Base-by-base conservation (phyloP, 2,797 vertebrate species). In the Pseudotriccus pelzelni region DNA sequence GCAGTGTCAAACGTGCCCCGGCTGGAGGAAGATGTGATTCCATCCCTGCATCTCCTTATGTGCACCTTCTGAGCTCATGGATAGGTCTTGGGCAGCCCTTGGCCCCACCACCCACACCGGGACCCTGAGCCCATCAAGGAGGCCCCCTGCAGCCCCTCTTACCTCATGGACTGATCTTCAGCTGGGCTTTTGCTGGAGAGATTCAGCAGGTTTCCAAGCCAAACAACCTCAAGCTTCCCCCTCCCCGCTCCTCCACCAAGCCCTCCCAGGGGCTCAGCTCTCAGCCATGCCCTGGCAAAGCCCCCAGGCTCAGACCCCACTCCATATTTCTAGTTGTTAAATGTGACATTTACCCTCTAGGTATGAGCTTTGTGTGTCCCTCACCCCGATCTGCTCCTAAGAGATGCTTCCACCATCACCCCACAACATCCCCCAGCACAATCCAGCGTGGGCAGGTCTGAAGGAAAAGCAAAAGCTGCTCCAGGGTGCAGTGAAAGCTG, bases 41-140 rank as follows among this genome's bases (percentile, higher is more conserved):
- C 41, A 20, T 44, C 36, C 37, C 19, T 0, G 1, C 18, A 12
- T 69, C 41, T 44, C 56, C 3, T 12, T 28, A 32, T 74, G 20
- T 62, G 59, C 13, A 1, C 15, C 30, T 84, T 52, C 84, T 44
- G 63, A 84, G 74, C 47, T 56, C 58, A 8, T 6, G 18, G 75
- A 4, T 4, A 17, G 10, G 17, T 43, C 37, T 63, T 19, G 32
- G 36, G 41, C 16, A 46, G 43, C 32, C 73, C 24, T 46, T 2
- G 1, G 7, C 23, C 2, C 10, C n/a, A 21, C 7, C 24, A 47
- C 5, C 13, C 75, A 18, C 4, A 12, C 4, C 0, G 1, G 28
- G 49, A 84, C 36, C 9, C 18, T 10, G 20, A 78, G 15, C 14
- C 23, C 37, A 52, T 16, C 2, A 1, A 58, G 67, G 4, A 83